Conservation (phyloP, 2,888 invertebrate species). For the Tipula lateralis region DNA sequence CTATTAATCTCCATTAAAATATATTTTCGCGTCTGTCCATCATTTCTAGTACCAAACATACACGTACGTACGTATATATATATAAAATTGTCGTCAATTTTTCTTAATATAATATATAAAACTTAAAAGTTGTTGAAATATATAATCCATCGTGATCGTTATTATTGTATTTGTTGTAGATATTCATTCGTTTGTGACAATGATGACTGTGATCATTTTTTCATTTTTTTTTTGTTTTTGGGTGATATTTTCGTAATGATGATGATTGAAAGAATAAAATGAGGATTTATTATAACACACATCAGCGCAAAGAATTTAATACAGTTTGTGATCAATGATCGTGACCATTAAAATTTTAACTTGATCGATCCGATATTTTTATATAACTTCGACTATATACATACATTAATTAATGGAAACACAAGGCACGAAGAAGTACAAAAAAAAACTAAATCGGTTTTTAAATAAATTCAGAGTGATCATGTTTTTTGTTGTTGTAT, state of each 20-base stretch:
- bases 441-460: conserved; percentile 14
- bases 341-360: neutral
- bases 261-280: conserved; percentile 24
- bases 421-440: neutral
- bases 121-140: conserved; percentile 24
- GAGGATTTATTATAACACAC: conserved; percentile 19
- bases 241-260: conserved; percentile 14
- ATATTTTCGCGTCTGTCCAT: conserved; percentile 24
- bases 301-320: neutral
- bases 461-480: conserved; percentile 19
- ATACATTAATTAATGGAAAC: neutral
- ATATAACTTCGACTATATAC: neutral
- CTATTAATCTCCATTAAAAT: conserved; percentile 19
- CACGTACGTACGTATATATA: neutral
- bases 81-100: conserved; percentile 20
- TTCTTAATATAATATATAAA: conserved; percentile 3
- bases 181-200: neutral
- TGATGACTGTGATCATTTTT: conserved; percentile 11
- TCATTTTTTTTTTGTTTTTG: neutral
- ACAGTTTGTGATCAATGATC: neutral
- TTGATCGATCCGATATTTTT: neutral
- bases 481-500: neutral
- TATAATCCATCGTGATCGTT: conserved; percentile 9
- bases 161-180: neutral
- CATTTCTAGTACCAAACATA: neutral